Evolutionary conservation across 2,888 invertebrate genomes (phyloP), one percentile per base, ranked within the genome.

Genomic region (Sussaba pulchella): DNA sequence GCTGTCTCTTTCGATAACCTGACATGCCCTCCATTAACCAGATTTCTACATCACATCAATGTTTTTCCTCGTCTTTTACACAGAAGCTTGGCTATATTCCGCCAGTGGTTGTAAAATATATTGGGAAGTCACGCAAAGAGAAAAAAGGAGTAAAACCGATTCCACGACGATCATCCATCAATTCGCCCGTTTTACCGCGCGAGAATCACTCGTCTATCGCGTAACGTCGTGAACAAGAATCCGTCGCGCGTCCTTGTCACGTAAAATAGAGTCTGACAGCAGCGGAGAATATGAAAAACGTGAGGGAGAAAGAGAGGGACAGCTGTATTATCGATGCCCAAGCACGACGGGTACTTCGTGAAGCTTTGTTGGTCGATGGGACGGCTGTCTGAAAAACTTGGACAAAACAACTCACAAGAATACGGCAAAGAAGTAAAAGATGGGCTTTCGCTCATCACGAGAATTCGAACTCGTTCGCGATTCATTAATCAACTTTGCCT

Each of bases 401-500:
- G 24, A 17, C 70, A 57, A 70, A 70, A 57, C 70, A 57, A 57
- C 26, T 26, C 10, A 26, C 47, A 39, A 59, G 50, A 47, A 14
- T 12, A 17, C 8, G 14, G 17, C 6, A 14, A 74, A 66, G 36
- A 47, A 43, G 50, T 26, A 1, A n/a, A 50, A 41, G 17, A 45
- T 6, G 10, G 9, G 39, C 41, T 21, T n/a, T n/a, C 21, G 21
- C 10, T 19, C 67, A 21, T 12, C 26, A 2, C 0, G 54, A 36
- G 41, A 61, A 39, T 39, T 21, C 26, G 36, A 45, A n/a, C 45
- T n/a, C 6, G 31, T 10, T 73, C 47, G 9, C n/a, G 36, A 6
- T 59, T 70, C 78, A 74, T 74, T 69, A 74, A 74, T 74, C 78
- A 79, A 70, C 45, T 41, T 64, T 21, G 47, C 69, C n/a, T n/a